Evolutionary conservation across 2,113 vertebrate genomes (phyloP), one percentile per base, ranked within the genome.

Genomic region (Sinocyclocheilus maitianheensis): DNA sequence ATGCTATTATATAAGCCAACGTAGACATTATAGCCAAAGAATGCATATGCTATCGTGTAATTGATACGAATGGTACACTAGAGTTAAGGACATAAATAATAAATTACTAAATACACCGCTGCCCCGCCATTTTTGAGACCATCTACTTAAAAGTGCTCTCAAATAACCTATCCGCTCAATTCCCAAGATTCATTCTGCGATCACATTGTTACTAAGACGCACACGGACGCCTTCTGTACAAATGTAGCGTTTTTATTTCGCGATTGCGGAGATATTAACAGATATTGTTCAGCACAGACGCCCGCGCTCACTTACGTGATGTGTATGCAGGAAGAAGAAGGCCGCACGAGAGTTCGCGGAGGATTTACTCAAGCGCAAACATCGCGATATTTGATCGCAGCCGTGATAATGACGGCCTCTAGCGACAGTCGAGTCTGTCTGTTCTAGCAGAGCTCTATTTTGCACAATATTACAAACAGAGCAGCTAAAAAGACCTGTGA

Each of bases 251-350:
- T 48, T 83, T 67, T 0, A 1, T 1, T 0, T 0, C 1, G 37
- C 2, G 93, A 95, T 94, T 87, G 2, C 0, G 1, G 0, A 60
- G 94, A 95, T 95, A 77, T 16, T 3, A 1, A 1, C 5, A 30
- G 92, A 94, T 93, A 80, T 0, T n/a, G 8, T 0, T 0, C 0
- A 0, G 0, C 1, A 4, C 0, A 3, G 43, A 43, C 7, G 43
- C 0, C 0, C 0, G 0, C 0, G 0, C 0, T 0, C 0, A 95
- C 95, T 95, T 95, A 95, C 95, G 95, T 95, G 95, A 95, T 95
- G 76, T 65, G n/a, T 86, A 4, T 55, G 69, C 83, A 91, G 94
- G 92, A 95, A 95, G 94, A 95, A 95, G 94, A 95, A 95, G 94
- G 24, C 51, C 88, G 0, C 0, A 0, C 2, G 0, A 0, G 4